Evolutionary conservation across 1,140 invertebrate species (phyloP).

Genomic region (Leptonema lineaticorne): DNA sequence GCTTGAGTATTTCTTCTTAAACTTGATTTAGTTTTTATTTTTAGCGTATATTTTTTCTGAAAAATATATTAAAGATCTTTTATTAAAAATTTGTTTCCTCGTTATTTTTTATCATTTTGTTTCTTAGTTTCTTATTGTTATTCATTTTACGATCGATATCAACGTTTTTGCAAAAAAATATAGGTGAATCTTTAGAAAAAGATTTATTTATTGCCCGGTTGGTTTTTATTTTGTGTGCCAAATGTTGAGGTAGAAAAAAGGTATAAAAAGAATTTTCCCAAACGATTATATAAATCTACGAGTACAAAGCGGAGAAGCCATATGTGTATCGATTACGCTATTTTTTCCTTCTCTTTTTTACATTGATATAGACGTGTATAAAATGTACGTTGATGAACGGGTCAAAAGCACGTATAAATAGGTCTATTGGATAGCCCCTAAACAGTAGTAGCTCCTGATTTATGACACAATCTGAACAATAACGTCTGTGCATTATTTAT

Average conservation of each 20-base stretch:
- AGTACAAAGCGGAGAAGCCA: slow-evolving; percentile 13
- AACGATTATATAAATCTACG: slow-evolving; percentile 6
- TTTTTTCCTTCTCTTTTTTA: not conserved
- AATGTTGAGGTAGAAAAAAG: too few species aligned
- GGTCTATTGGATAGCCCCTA: too few species aligned
- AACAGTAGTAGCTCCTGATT: not conserved
- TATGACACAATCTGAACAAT: slow-evolving; percentile 4
- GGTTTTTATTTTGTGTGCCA: slow-evolving; percentile 6
- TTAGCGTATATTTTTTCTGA: too few species aligned
- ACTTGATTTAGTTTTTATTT: too few species aligned
- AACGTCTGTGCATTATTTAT: not conserved
- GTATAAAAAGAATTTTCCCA: not conserved
- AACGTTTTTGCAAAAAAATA: not conserved
- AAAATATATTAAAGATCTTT: too few species aligned
- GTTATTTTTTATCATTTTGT: too few species aligned
- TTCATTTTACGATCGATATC: slow-evolving; percentile 1
- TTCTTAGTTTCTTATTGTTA: not conserved
- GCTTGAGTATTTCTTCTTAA: too few species aligned
- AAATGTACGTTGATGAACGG: not conserved
- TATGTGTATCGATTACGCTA: slow-evolving; percentile 5
- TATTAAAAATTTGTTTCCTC: too few species aligned
- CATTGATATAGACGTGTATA: not conserved
- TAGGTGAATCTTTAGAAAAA: slow-evolving; percentile 8
- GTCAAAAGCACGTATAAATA: not conserved
- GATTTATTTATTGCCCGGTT: slow-evolving; percentile 14